phyloP scores from a whole-genome alignment of 2,888 invertebrate species.

The Coenonympha glycerion region DNA sequence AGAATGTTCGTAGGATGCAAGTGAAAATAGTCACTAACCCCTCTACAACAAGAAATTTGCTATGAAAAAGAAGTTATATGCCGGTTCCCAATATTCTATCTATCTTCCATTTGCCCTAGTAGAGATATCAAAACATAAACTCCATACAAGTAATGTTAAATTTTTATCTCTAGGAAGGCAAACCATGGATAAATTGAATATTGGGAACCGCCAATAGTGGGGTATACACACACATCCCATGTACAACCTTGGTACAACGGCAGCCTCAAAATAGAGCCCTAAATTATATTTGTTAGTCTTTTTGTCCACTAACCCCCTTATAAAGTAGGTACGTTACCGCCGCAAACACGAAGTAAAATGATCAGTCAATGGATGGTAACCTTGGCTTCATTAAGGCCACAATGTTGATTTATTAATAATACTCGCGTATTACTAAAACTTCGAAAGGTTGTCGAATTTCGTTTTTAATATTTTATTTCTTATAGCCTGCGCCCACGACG shows the following conservation, averaged over 20 bases:
- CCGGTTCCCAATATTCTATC: too few relatives aligned
- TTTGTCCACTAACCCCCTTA: constrained; percentile 53
- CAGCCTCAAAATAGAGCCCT: constrained; percentile 50
- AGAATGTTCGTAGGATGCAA: neutral
- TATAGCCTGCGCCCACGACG: neutral
- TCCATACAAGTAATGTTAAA: too few relatives aligned
- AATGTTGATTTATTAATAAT: constrained; percentile 18
- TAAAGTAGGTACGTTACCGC: constrained; percentile 40
- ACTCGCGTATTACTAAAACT: constrained; percentile 18
- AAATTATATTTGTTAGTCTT: constrained; percentile 70
- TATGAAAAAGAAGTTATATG: neutral
- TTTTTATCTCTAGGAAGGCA: too few relatives aligned
- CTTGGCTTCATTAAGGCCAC: constrained; percentile 1
- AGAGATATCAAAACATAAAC: too few relatives aligned
- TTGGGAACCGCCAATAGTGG: too few relatives aligned
- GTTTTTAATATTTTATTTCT: neutral
- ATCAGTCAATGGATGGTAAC: constrained; percentile 5
- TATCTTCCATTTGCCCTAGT: too few relatives aligned
- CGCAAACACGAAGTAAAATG: constrained; percentile 6
- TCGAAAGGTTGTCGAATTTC: neutral
- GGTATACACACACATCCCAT: neutral
- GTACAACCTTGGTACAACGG: neutral
- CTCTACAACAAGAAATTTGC: neutral
- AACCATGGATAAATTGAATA: too few relatives aligned
- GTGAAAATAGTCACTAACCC: too few relatives aligned